Evolutionary conservation across 2,797 vertebrate genomes (phyloP), one percentile per base, ranked within the genome.

Genomic region (Discoglossus pictus): DNA sequence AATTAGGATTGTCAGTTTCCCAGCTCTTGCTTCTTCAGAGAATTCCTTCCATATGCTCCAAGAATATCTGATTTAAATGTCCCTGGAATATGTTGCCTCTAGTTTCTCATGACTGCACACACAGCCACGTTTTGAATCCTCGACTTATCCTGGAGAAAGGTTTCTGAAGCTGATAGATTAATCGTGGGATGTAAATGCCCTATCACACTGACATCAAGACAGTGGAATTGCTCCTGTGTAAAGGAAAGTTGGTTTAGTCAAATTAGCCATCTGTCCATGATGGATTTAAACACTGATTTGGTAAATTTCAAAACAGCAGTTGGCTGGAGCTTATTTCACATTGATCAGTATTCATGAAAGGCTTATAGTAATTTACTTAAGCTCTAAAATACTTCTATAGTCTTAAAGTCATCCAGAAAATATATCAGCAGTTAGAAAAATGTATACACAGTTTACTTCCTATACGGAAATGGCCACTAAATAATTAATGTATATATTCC

Each of bases 161-260:
- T 58, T 62, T 55, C 4, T 66, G 27, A 16, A 74, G 74, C 74
- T 76, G 68, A 61, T 61, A 58, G 53, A 40, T 63, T 51, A 18
- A 73, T 76, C 43, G 21, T 52, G 16, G 27, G 77, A 2, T 8
- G 31, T 38, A 16, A 5, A 68, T 78, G 61, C 46, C 43, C 31
- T 54, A 70, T 6, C 43, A 70, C 68, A 68, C 76, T 77, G 79
- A 78, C 72, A 67, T 0, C 21, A 42, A 63, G 58, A 1, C 34
- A 69, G 11, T 80, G 72, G 76, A 79, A 80, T 39, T 7, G 68
- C 80, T 84, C 71, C 77, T 79, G 69, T 60, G 52, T 67, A 78
- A 84, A 78, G 70, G 52, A 60, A 76, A 76, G 73, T 76, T 80
- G 73, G 39, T 69, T 80, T 79, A 83, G 79, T 78, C 69, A 80